phyloP scores from a whole-genome alignment of 2,797 vertebrate genomes.

The Enteromius treurensis region DNA sequence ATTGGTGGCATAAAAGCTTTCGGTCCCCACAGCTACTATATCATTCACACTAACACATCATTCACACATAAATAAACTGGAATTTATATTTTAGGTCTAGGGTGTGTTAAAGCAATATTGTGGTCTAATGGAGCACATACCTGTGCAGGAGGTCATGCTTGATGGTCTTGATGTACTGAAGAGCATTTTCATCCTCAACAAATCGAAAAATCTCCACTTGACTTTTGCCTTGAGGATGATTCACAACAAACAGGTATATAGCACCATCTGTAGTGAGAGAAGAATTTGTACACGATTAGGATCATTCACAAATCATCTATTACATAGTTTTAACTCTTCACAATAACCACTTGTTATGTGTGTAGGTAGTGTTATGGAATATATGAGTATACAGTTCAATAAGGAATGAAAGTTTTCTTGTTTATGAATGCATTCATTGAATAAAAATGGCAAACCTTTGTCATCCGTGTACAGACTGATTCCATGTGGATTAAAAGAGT shows the following conservation, averaged over 20 bases:
- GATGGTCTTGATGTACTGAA: constrained; percentile 87
- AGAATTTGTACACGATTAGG: not conserved
- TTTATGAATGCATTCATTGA: not conserved
- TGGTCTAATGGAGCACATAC: too few species aligned
- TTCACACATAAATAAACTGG: too few species aligned
- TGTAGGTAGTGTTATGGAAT: not conserved
- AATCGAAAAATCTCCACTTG: constrained; percentile 91
- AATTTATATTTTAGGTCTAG: too few species aligned
- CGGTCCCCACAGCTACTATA: too few species aligned
- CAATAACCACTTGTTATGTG: not conserved
- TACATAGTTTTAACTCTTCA: not conserved
- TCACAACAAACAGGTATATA: constrained; percentile 89
- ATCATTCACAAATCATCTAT: not conserved
- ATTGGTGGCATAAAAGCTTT: too few species aligned
- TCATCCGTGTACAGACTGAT: constrained; percentile 82
- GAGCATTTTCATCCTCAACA: constrained; percentile 80
- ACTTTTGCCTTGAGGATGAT: constrained; percentile 83
- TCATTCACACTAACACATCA: too few species aligned
- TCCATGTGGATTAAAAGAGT: constrained; percentile 88
- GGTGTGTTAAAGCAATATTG: too few species aligned
- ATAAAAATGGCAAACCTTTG: constrained; percentile 27
- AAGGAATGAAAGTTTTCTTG: not conserved
- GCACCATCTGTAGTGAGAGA: constrained; percentile 74
- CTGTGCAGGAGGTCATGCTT: constrained; percentile 81
- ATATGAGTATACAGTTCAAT: not conserved